Evolutionary conservation across 2,113 vertebrate genomes (phyloP).

Genomic region (Equus przewalskii): DNA sequence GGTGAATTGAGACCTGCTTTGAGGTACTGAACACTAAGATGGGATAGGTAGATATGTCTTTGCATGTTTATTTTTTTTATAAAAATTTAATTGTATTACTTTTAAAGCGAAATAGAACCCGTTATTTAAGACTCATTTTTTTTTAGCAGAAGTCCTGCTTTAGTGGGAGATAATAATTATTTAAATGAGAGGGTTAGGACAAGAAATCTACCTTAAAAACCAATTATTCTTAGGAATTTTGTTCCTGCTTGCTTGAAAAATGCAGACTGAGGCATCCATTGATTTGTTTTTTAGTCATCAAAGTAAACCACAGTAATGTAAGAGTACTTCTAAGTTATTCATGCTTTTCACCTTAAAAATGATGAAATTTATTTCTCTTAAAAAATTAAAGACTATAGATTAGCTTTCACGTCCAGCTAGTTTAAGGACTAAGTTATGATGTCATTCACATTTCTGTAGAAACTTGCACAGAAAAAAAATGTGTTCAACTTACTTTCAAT

Average conservation of each 20-base stretch:
- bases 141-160: not conserved
- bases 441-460: constrained; percentile 2
- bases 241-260: constrained; percentile 19
- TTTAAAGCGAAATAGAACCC: constrained; percentile 19
- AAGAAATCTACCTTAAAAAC: constrained; percentile 24
- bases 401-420: not conserved
- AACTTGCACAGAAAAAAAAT: not conserved
- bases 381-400: not conserved
- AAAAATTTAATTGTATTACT: not conserved
- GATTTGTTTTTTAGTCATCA: constrained; percentile 30
- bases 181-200: not conserved
- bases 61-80: not conserved
- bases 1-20: not conserved
- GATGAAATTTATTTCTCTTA: not conserved
- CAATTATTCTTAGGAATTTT: not conserved
- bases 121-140: not conserved
- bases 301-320: not conserved
- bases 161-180: not conserved
- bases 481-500: not conserved
- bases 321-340: not conserved
- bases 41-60: not conserved
- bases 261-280: not conserved
- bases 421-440: not conserved
- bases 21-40: not conserved
- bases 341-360: constrained; percentile 38